Evolutionary conservation across 2,888 invertebrate genomes (phyloP).

Genomic region (Phyto melanocephala): DNA sequence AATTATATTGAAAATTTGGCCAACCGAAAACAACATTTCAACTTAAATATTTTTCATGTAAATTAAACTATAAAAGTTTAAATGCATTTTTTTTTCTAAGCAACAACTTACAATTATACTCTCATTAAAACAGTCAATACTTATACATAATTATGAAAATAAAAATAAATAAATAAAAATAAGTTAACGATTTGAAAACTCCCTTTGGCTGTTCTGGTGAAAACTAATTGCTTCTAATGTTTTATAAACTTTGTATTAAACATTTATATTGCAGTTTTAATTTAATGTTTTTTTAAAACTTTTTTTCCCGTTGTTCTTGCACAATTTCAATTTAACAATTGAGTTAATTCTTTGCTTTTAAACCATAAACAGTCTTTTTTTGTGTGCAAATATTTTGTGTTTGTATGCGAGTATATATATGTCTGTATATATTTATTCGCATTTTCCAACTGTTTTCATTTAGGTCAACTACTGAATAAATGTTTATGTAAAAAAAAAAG

Average conservation of each 20-base stretch:
- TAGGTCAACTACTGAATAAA: conserved; percentile 46
- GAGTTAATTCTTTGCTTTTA: conserved; percentile 28
- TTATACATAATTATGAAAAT: too few species aligned
- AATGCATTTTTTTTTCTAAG: not conserved
- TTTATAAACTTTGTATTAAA: conserved; percentile 29
- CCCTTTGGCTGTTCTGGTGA: not conserved
- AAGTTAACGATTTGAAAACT: conserved; percentile 10
- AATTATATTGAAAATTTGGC: not conserved
- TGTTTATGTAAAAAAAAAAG: conserved; percentile 19
- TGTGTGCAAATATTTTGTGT: not conserved
- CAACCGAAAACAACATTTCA: conserved; percentile 5
- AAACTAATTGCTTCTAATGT: conserved; percentile 22
- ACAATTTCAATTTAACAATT: conserved; percentile 37
- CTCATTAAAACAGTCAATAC: not conserved
- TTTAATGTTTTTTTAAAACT: conserved; percentile 21
- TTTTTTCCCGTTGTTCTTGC: conserved; percentile 4
- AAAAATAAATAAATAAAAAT: too few species aligned
- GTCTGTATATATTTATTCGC: not conserved
- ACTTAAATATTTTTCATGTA: not conserved
- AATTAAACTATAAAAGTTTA: conserved; percentile 13
- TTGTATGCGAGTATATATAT: not conserved
- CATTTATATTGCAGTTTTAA: conserved; percentile 6
- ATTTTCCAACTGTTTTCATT: conserved; percentile 32
- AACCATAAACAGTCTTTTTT: not conserved
- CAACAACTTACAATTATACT: not conserved